These are phyloP conservation scores for Virgularia gustaviana DNA, from an alignment of 92 coral and sea anemone species.

Conservation along the genomic window DNA sequence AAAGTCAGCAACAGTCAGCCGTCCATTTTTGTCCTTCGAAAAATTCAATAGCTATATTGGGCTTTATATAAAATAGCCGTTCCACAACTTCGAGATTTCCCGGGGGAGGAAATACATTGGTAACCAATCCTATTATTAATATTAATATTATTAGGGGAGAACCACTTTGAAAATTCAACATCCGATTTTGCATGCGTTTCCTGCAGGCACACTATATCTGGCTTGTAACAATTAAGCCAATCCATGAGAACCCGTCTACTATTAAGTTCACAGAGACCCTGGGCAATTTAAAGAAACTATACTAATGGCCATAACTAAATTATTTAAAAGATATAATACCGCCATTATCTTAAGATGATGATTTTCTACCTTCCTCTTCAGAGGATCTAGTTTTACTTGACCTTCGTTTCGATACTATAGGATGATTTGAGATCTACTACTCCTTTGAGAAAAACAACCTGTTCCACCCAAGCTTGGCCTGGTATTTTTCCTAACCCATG, in stretches of 20 bases:
- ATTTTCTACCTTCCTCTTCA: no score
- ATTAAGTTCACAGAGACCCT: neutral
- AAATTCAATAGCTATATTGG: neutral
- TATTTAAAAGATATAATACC: no score
- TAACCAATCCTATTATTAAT: neutral
- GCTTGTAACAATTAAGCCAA: slow-evolving; percentile 20
- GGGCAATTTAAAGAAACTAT: no score
- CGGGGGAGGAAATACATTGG: slow-evolving; percentile 2
- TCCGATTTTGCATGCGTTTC: slow-evolving; percentile 20
- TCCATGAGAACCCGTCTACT: neutral
- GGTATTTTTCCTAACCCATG: no score
- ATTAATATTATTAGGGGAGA: no score
- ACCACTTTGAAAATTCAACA: slow-evolving; percentile 15
- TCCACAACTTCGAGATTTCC: slow-evolving; percentile 14
- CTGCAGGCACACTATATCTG: slow-evolving; percentile 28
- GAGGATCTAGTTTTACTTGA: no score
- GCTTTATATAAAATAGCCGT: slow-evolving; percentile 8
- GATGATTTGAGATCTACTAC: no score
- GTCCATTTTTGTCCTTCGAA: neutral
- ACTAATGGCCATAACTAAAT: no score
- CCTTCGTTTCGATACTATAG: no score
- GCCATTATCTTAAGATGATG: no score
- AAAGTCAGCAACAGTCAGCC: slow-evolving; percentile 5
- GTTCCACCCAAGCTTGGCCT: no score
- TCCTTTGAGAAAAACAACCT: no score